Percentiles rank a stretch among this genome's conserved stretches.
phyloP scores from a whole-genome alignment of 1,140 invertebrate species.

The Andrena cerasifolii region DNA sequence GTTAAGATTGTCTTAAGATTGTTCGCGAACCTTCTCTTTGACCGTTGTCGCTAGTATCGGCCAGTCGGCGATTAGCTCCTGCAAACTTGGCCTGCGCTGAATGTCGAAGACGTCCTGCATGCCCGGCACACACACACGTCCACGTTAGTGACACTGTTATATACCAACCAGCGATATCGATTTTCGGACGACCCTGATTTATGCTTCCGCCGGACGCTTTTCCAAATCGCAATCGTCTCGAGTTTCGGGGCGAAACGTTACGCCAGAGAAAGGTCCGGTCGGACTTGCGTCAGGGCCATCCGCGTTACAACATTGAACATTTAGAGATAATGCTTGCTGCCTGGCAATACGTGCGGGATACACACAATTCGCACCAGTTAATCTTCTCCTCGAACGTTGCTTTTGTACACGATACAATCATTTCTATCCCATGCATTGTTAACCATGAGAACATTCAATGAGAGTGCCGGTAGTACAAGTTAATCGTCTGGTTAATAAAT shows the following conservation, averaged over 20 bases:
- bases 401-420: not conserved
- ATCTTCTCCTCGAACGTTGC: not conserved
- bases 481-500: conserved; percentile 32
- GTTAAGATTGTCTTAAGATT: conserved; percentile 50
- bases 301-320: conserved; percentile 33
- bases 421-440: conserved; percentile 43
- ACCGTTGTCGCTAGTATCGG: conserved; percentile 84
- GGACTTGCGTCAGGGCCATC: conserved; percentile 7
- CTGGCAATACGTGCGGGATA: conserved; percentile 32
- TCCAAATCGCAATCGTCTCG: not conserved
- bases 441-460: not conserved
- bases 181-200: conserved; percentile 27
- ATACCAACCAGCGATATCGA: conserved; percentile 46
- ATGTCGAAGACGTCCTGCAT: conserved; percentile 86
- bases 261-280: no score
- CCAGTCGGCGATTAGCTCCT: conserved; percentile 86
- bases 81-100: conserved; percentile 85
- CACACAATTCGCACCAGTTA: conserved; percentile 24
- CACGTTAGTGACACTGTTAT: conserved; percentile 67
- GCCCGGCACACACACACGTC: conserved; percentile 71
- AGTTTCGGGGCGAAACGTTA: not conserved
- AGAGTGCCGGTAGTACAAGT: not conserved
- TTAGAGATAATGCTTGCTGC: conserved; percentile 69
- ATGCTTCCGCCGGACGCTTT: no score
- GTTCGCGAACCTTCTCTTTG: conserved; percentile 85